phyloP scores from a whole-genome alignment of 37 sponge, comb jelly and placozoan species.

The Cliona cf. orientalis region DNA sequence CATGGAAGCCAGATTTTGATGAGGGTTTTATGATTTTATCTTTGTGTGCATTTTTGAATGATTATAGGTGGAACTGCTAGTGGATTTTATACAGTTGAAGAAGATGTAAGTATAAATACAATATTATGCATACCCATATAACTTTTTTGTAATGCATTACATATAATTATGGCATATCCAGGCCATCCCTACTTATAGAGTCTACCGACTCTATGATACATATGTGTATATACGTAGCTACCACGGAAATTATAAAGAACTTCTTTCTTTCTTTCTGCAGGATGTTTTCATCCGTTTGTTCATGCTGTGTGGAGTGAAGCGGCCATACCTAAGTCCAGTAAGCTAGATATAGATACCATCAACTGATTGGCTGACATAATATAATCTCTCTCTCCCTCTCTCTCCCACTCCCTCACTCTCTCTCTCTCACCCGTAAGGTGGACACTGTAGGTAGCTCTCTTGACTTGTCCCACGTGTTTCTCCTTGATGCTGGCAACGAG shows the following conservation, averaged over 20 bases:
- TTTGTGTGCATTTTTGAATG: neutral
- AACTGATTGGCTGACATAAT: neutral
- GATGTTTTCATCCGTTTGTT: constrained; percentile 39
- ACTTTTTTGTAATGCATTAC: too few relatives aligned
- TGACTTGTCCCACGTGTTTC: constrained; percentile 83
- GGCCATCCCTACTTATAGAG: too few relatives aligned
- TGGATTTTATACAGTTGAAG: constrained; percentile 76
- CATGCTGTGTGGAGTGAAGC: constrained; percentile 39
- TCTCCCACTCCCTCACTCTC: neutral
- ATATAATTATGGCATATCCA: too few relatives aligned
- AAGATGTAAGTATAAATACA: constrained; percentile 40
- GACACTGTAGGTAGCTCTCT: constrained; percentile 42
- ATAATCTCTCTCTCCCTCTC: neutral
- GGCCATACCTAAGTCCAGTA: constrained; percentile 63
- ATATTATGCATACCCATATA: neutral
- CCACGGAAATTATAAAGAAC: too few relatives aligned
- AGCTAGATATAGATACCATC: neutral
- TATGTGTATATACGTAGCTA: too few relatives aligned
- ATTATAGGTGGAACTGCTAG: constrained; percentile 73
- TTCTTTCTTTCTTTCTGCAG: constrained; percentile 17
- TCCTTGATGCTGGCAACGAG: constrained; percentile 79
- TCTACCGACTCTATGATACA: too few relatives aligned
- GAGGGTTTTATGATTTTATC: neutral
- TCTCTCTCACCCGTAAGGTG: constrained; percentile 15
- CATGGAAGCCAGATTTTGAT: neutral